Evolutionary conservation across 2,797 vertebrate genomes (phyloP), one percentile per base, ranked within the genome.

Genomic region (Urocyon cinereoargenteus): DNA sequence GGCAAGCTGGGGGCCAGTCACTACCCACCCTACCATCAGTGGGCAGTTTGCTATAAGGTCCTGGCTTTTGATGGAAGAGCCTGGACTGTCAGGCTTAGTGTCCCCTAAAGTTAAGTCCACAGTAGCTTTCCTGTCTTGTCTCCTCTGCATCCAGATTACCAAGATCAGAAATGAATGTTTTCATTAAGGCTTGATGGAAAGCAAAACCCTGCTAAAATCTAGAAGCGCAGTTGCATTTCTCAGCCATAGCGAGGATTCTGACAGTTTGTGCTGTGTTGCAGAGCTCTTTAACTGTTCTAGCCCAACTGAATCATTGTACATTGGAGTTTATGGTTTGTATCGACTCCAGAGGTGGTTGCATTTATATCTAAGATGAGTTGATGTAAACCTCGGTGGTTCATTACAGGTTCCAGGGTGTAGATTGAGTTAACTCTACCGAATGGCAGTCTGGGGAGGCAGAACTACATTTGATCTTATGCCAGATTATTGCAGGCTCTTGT

Each of bases 151-250:
- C 3, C 45, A 64, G 19, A 75, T 88, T 90, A 28, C 82, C 78
- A 62, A 28, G n/a, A 72, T 88, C 36, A 83, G 61, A 91, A 93
- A 79, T 78, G 72, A 85, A 78, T 3, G 3, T 62, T 95, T 92
- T 68, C 19, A 24, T 85, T 87, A 94, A 93, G 19, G 11, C 19
- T 83, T 36, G 14, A 72, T 45, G 16, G 75, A 75, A 92, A 81
- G 40, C 19, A 3, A 77, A 87, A 94, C 22, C 1, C 34, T 83
- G 21, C 40, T 64, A 86, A 81, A 57, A 59, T 93, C 18, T 61
- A 87, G 84, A 84, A 78, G 24, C 9, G 36, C 84, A 73, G 49
- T 22, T 75, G 28, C 1, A 15, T 59, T 90, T 78, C 51, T 24
- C 34, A 89, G 45, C 26, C 18, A 7, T 34, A 66, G 64, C 15